Conservation (phyloP, 2,888 invertebrate species). For the Dyspetes luteomarginatus region DNA sequence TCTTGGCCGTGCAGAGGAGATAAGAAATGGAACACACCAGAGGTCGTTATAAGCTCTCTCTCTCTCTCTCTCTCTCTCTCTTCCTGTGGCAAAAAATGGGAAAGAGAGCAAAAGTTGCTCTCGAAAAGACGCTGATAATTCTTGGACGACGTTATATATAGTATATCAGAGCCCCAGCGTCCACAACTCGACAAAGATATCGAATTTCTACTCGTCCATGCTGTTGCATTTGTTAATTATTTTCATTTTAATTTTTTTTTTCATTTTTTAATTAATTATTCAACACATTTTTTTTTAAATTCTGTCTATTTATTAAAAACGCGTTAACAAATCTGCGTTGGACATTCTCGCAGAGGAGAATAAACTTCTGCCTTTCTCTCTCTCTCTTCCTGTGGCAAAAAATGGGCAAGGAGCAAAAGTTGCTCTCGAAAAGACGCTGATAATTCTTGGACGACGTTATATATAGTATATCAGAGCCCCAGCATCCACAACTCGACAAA, state of each 20-base stretch:
- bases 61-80: too few relatives aligned
- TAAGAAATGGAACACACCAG: slow-evolving; percentile 61
- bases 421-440: slow-evolving; percentile 42
- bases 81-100: too few relatives aligned
- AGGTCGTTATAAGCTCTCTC: background rate
- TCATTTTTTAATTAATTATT: too few relatives aligned
- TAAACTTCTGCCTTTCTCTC: too few relatives aligned
- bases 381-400: too few relatives aligned
- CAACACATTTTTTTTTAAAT: background rate
- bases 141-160: slow-evolving; percentile 39
- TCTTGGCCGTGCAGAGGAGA: slow-evolving; percentile 46
- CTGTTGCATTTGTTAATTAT: background rate
- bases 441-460: slow-evolving; percentile 46
- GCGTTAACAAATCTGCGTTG: background rate
- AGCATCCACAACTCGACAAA: slow-evolving; percentile 1
- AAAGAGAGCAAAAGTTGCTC: slow-evolving; percentile 4
- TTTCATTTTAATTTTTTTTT: background rate
- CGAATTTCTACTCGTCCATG: slow-evolving; percentile 3
- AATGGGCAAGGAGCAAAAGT: background rate
- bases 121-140: slow-evolving; percentile 48
- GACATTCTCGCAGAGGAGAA: background rate
- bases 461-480: too few relatives aligned
- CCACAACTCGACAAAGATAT: slow-evolving; percentile 9
- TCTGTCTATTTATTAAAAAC: background rate
- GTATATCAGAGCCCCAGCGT: too few relatives aligned